These are phyloP conservation scores for Nasonia longicornis DNA, from an alignment of 1,140 invertebrate species.

Conservation along the genomic window DNA sequence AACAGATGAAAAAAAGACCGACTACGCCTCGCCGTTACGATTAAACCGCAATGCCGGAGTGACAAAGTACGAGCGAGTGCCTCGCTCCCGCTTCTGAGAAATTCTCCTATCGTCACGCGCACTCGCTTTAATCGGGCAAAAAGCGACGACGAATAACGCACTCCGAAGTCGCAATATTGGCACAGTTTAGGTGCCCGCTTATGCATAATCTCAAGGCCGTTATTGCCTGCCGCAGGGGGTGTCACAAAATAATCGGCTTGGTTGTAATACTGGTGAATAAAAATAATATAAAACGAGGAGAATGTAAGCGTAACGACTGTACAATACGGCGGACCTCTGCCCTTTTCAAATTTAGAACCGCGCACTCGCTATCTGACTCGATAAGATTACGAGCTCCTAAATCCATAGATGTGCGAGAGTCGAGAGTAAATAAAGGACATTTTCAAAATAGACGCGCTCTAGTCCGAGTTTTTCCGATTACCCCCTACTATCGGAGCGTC, in stretches of 20 bases:
- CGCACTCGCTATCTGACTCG: conserved; percentile 1
- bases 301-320: no score
- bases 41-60: not conserved
- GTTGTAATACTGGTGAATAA: no score
- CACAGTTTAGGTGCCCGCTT: not conserved
- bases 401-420: not conserved
- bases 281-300: no score
- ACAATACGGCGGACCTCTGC: not conserved
- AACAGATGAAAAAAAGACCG: not conserved
- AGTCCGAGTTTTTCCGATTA: not conserved
- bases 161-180: not conserved
- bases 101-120: conserved; percentile 2
- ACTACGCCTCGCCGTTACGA: not conserved
- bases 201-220: no score
- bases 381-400: conserved; percentile 29
- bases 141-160: not conserved
- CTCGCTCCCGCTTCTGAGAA: not conserved
- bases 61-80: not conserved
- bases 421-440: conserved; percentile 23
- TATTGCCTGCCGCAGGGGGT: no score
- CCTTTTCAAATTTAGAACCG: conserved; percentile 7
- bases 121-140: not conserved
- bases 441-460: not conserved
- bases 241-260: no score
- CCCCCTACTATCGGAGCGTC: not conserved